A percentile compares a stretch with the other conserved stretches of the same genome.
phyloP scores from a whole-genome alignment of 1,140 invertebrate genomes.

The Caenorhabditis briggsae region DNA sequence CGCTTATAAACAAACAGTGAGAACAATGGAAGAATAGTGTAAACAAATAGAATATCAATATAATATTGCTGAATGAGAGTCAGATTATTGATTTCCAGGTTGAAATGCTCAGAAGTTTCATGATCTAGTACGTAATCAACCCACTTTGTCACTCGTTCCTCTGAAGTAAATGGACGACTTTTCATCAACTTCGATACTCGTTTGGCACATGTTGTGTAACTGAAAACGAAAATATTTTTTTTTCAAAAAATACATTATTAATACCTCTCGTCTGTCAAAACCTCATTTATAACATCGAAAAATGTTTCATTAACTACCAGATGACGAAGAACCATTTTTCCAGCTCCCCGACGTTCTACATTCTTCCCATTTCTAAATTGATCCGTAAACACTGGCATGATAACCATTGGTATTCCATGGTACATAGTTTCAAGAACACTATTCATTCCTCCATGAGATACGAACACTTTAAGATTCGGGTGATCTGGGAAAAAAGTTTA shows the following conservation, averaged over 20 bases:
- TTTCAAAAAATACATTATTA: background rate
- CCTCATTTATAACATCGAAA: background rate
- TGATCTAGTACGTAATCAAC: background rate
- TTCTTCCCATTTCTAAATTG: constrained; percentile 66
- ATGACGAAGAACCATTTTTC: constrained; percentile 21
- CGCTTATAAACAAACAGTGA: background rate
- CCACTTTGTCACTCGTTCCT: constrained; percentile 25
- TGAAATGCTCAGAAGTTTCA: constrained; percentile 7
- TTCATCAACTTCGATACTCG: constrained; percentile 1
- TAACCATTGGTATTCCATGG: constrained; percentile 80
- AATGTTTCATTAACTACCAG: background rate
- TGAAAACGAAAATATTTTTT: background rate
- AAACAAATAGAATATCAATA: background rate
- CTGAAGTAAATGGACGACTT: constrained; percentile 11
- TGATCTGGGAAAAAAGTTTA: constrained; percentile 72
- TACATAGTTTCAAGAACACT: constrained; percentile 79
- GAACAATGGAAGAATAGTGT: background rate
- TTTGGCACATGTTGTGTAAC: background rate
- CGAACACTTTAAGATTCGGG: constrained; percentile 73
- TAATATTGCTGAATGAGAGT: constrained; percentile 16
- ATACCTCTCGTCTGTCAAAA: background rate
- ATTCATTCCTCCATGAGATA: constrained; percentile 79
- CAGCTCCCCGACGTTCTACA: constrained; percentile 16
- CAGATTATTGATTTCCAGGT: constrained; percentile 2
- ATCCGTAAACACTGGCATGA: constrained; percentile 80